Percentiles rank a stretch among this genome's conserved stretches.
Evolutionary conservation across 2,113 vertebrate genomes (phyloP).

Genomic region (Channa maculata): DNA sequence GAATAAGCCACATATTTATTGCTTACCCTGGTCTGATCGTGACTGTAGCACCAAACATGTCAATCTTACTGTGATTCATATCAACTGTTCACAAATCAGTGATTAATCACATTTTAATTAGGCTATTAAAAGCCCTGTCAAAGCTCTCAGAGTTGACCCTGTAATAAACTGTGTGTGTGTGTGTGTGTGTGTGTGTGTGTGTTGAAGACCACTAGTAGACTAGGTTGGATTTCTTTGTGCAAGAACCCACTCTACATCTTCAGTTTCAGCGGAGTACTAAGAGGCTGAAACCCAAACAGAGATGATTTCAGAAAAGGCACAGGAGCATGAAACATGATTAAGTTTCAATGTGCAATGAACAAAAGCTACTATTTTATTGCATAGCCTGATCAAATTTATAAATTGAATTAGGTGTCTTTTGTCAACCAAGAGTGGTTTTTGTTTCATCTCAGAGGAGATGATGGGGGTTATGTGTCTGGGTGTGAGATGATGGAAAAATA

Average conservation of each 20-base stretch:
- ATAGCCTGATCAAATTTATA: slow-evolving; percentile 68
- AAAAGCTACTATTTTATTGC: slow-evolving; percentile 63
- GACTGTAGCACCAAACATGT: slow-evolving; percentile 57
- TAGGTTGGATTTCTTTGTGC: slow-evolving; percentile 52
- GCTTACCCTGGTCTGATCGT: slow-evolving; percentile 54
- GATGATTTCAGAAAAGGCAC: slow-evolving; percentile 58
- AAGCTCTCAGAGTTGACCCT: slow-evolving; percentile 24
- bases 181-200: background rate
- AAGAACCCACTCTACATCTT: slow-evolving; percentile 17
- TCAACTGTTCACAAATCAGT: slow-evolving; percentile 44
- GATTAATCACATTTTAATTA: slow-evolving; percentile 68
- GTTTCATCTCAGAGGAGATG: slow-evolving; percentile 56
- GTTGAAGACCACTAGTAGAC: slow-evolving; percentile 24
- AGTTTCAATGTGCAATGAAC: slow-evolving; percentile 39
- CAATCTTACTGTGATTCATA: slow-evolving; percentile 57
- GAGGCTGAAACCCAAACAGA: slow-evolving; percentile 66
- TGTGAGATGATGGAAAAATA: slow-evolving; percentile 57
- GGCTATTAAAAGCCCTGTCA: slow-evolving; percentile 56
- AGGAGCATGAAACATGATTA: slow-evolving; percentile 72
- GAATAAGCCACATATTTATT: slow-evolving; percentile 68
- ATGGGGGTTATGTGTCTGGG: slow-evolving; percentile 25
- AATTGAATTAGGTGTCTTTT: slow-evolving; percentile 68
- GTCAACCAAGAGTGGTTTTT: slow-evolving; percentile 60
- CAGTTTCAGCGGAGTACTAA: slow-evolving; percentile 26
- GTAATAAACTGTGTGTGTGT: background rate